Base-by-base conservation (phyloP, 1,140 invertebrate species). In the Polypedilum vanderplanki region DNA sequence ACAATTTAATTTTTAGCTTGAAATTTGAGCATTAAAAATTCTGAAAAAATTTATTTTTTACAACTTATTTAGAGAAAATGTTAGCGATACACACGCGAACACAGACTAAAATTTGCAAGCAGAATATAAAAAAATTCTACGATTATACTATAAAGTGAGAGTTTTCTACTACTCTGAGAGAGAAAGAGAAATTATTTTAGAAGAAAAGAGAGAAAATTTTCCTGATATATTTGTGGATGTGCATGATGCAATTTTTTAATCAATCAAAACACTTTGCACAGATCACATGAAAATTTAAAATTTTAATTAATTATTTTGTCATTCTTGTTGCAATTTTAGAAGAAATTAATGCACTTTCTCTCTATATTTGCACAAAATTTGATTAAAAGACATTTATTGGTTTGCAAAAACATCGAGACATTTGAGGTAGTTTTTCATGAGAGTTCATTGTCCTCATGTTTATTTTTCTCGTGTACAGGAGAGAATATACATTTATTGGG, bases 171-270 rank as follows among this genome's bases (percentile, higher is more conserved):
- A 8, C 15, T 46, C 41, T 9, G 12, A 12, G 46, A n/a, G 46
- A 57, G 46, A 57, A 15, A n/a, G 46, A 57, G 12, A 15, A 15
- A n/a, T 57, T 3, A n/a, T n/a, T n/a, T n/a, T n/a, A n/a, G 15
- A 12, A 57, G 46, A n/a, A 57, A 57, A n/a, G 46, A 57, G 46
- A 57, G 46, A 9, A 12, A 57, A 15, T 33, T 33, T 33, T 33
- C 24, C 24, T 5, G 24, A 33, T 33, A 33, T 33, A 57, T n/a
- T n/a, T 1, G 46, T n/a, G n/a, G 12, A 4, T 4, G 46, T 12
- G n/a, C n/a, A 57, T 57, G 46, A 57, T 57, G 46, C 46, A 57
- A 57, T 57, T 57, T n/a, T 33, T 57, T 57, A 57, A 57, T 57
- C 46, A 57, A 57, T 57, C 46, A 57, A 12, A 57, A n/a, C 46